phyloP scores from a whole-genome alignment of 1,140 invertebrate species.

The Oncopeltus fasciatus region DNA sequence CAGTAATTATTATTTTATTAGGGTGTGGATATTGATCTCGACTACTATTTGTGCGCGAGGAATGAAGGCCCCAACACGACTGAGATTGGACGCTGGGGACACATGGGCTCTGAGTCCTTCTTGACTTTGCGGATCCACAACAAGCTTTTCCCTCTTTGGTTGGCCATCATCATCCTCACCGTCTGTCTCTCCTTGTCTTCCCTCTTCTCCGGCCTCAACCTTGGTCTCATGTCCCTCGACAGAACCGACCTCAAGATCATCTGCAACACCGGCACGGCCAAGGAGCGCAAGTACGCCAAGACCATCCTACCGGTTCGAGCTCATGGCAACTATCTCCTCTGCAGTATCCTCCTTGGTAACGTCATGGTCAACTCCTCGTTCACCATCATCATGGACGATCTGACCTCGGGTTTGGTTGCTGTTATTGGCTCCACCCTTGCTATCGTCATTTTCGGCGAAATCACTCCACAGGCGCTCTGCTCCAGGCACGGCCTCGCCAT shows the following conservation, averaged over 20 bases:
- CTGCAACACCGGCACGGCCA: too few relatives aligned
- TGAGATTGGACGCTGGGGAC: too few relatives aligned
- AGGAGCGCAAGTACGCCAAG: too few relatives aligned
- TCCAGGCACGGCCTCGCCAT: slow-evolving; percentile 89
- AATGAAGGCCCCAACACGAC: slow-evolving; percentile 11
- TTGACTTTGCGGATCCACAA: slow-evolving; percentile 45
- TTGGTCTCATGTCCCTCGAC: too few relatives aligned
- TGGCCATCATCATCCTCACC: too few relatives aligned
- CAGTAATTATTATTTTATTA: too few relatives aligned
- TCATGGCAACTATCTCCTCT: slow-evolving; percentile 91
- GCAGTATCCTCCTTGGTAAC: slow-evolving; percentile 87
- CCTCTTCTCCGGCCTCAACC: slow-evolving; percentile 87
- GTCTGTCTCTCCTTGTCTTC: slow-evolving; percentile 74
- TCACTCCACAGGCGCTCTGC: slow-evolving; percentile 79
- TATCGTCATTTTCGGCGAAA: slow-evolving; percentile 95
- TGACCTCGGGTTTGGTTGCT: slow-evolving; percentile 79
- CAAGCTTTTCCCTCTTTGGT: too few relatives aligned
- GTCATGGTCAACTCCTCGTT: slow-evolving; percentile 95
- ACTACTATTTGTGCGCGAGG: too few relatives aligned
- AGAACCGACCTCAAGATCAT: slow-evolving; percentile 88
- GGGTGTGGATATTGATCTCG: too few relatives aligned
- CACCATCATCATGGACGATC: slow-evolving; percentile 86
- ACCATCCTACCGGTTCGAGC: slow-evolving; percentile 79
- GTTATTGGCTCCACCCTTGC: slow-evolving; percentile 76
- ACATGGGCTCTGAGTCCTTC: slow-evolving; percentile 30